Evolutionary conservation across 2,888 invertebrate species (phyloP).

Genomic region (Panzeria rudis): DNA sequence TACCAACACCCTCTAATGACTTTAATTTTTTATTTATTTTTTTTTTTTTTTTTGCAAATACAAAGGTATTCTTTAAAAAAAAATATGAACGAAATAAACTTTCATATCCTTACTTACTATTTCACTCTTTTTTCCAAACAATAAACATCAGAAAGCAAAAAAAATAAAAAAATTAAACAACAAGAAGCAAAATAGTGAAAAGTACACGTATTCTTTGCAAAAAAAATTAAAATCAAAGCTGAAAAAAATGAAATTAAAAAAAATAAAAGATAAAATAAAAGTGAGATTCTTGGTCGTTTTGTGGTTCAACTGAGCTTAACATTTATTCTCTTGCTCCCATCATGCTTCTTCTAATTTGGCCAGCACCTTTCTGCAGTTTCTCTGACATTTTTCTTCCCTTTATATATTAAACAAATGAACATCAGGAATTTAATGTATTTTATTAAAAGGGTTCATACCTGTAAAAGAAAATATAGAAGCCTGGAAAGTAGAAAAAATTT

Average conservation of each 20-base stretch:
- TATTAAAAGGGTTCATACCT: slow-evolving; percentile 56
- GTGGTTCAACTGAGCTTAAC: slow-evolving; percentile 81
- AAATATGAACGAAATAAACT: slow-evolving; percentile 58
- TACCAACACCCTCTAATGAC: slow-evolving; percentile 65
- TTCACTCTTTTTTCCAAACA: slow-evolving; percentile 34
- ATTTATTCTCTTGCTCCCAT: not conserved
- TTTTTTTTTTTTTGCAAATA: not conserved
- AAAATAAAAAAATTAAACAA: slow-evolving; percentile 12
- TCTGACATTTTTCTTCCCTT: not conserved
- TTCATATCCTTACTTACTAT: slow-evolving; percentile 58
- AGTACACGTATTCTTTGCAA: slow-evolving; percentile 31
- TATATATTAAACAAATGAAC: slow-evolving; percentile 54
- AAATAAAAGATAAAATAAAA: slow-evolving; percentile 75
- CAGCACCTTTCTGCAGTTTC: not conserved
- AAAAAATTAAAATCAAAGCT: slow-evolving; percentile 5
- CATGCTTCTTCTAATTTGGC: not conserved
- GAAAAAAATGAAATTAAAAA: slow-evolving; percentile 65
- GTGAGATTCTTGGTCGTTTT: slow-evolving; percentile 78
- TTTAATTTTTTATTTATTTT: slow-evolving; percentile 42
- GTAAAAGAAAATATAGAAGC: slow-evolving; percentile 23
- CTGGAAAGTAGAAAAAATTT: not conserved
- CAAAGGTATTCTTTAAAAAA: slow-evolving; percentile 1
- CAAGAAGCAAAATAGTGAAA: slow-evolving; percentile 37
- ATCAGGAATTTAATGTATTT: slow-evolving; percentile 67
- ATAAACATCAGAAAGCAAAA: slow-evolving; percentile 46